Percentiles rank a stretch among this genome's conserved stretches.
These are phyloP conservation scores for Megastigmus dorsalis DNA, from an alignment of 2,888 invertebrate species.

Conservation along the genomic window DNA sequence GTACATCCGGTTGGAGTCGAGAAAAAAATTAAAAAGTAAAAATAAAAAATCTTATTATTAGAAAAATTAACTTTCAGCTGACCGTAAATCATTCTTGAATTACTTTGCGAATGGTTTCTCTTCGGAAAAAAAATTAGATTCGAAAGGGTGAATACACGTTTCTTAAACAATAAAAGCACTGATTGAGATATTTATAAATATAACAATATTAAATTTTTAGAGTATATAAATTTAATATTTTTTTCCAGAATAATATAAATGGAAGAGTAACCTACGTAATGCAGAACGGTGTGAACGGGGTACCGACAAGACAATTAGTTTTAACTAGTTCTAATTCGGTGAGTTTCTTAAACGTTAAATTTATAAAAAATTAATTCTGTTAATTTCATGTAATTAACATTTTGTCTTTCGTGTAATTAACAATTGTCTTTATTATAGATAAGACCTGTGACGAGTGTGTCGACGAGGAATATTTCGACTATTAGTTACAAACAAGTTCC, in stretches of 20 bases:
- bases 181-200: too few relatives aligned
- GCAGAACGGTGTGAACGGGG: constrained; percentile 63
- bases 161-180: too few relatives aligned
- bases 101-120: too few relatives aligned
- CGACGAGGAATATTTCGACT: constrained; percentile 60
- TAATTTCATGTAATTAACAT: neutral
- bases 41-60: too few relatives aligned
- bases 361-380: neutral
- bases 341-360: constrained; percentile 46
- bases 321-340: constrained; percentile 67
- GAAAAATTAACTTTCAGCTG: too few relatives aligned
- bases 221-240: constrained; percentile 14
- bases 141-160: too few relatives aligned
- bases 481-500: constrained; percentile 64
- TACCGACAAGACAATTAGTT: constrained; percentile 66
- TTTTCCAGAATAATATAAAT: constrained; percentile 68
- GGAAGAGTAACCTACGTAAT: constrained; percentile 70
- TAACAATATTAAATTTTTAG: too few relatives aligned
- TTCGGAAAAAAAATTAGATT: too few relatives aligned
- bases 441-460: constrained; percentile 60
- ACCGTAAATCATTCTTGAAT: too few relatives aligned
- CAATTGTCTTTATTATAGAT: constrained; percentile 61
- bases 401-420: neutral
- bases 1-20: too few relatives aligned
- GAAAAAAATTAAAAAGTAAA: too few relatives aligned